Evolutionary conservation across 2,797 vertebrate species (phyloP), one percentile per base, ranked within the genome.

Genomic region (Psittacula echo): DNA sequence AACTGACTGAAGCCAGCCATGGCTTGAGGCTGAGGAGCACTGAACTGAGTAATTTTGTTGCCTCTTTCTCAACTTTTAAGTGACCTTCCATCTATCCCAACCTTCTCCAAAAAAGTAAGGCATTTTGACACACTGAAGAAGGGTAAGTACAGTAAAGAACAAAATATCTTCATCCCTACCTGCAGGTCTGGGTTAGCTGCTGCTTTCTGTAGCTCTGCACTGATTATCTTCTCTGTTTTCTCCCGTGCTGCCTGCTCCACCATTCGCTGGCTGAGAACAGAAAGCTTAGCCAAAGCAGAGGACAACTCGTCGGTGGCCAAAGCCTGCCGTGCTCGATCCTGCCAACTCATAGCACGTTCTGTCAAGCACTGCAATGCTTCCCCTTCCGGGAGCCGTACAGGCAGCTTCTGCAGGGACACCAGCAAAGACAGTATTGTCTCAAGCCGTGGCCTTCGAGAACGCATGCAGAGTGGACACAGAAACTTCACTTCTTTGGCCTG

Each of bases 141-240:
- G 10, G 24, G 56, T 3, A 61, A 60, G n/a, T 21, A 53, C 1
- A 4, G 27, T 17, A 50, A 44, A 30, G 18, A 62, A 20, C 11
- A 47, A 41, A 37, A 3, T 1, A 41, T 0, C 13, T 7, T 22
- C 18, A 18, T 1, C 3, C 93, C 79, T 95, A 99, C 99, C 99
- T 99, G 99, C 85, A 99, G 96, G 93, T 99, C 99, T 4, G 99
- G 99, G 96, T 99, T 99, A 62, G 99, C 99, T 13, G 99, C 99
- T 16, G 99, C 99, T 96, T 99, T 99, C 97, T 99, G 99, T 32
- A 99, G 98, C 97, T 99, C 99, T 0, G 99, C 99, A 5, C 99
- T 99, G 97, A 99, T 99, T 87, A 99, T 99, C 87, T 99, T 99
- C 96, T 99, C 99, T 0, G 99, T 99, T 96, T 99, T 99, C 96